Percentiles rank a stretch among this genome's conserved stretches.
phyloP scores from a whole-genome alignment of 2,113 vertebrate species.

The Poicephalus gulielmi region DNA sequence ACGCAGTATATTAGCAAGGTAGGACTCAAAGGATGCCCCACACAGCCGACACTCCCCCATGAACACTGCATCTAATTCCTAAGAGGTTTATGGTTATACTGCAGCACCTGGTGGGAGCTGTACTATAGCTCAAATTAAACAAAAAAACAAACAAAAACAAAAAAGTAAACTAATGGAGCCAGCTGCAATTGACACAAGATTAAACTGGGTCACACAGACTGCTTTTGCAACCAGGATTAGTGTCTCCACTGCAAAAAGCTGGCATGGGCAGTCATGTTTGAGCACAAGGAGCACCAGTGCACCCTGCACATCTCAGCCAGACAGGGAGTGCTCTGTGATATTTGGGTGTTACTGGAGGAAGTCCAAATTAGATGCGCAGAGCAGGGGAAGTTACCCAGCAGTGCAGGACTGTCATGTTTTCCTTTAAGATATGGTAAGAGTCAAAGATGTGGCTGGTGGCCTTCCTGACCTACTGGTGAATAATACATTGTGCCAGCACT shows the following conservation, averaged over 20 bases:
- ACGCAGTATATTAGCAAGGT: conserved; percentile 41
- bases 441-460: neutral
- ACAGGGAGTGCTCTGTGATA: neutral
- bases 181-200: neutral
- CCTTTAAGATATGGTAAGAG: neutral
- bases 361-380: neutral
- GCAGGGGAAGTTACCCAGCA: neutral
- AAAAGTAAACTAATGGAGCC: neutral
- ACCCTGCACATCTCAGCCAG: neutral
- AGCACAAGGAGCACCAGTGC: neutral
- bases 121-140: neutral
- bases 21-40: conserved; percentile 31
- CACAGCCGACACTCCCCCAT: neutral
- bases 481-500: neutral
- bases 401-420: neutral
- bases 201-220: neutral
- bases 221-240: neutral
- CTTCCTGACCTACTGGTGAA: neutral
- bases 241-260: neutral
- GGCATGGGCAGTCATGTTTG: accelerated
- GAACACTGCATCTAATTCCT: neutral
- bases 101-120: neutral
- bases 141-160: neutral
- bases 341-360: neutral
- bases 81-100: neutral